Conservation (phyloP, 2,888 invertebrate genomes). For the Drosophila birchii region DNA sequence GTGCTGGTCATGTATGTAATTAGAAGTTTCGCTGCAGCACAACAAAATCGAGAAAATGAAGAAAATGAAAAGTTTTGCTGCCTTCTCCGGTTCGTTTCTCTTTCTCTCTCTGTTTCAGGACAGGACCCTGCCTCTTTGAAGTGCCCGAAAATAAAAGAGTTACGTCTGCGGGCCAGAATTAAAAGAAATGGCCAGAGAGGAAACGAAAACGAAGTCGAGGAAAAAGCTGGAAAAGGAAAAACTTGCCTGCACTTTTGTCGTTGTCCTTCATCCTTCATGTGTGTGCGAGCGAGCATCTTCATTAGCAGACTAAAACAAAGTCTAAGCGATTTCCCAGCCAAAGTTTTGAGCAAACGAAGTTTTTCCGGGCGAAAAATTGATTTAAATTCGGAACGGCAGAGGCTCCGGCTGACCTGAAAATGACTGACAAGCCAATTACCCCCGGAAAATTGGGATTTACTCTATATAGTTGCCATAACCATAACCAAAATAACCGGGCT, state of each 20-base stretch:
- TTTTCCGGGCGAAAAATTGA: constrained; percentile 35
- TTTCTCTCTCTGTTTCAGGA: neutral
- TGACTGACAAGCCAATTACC: constrained; percentile 46
- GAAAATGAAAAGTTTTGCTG: constrained; percentile 70
- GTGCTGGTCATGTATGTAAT: constrained; percentile 81
- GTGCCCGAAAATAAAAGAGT: constrained; percentile 49
- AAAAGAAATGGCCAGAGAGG: constrained; percentile 43
- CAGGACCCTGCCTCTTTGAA: constrained; percentile 27
- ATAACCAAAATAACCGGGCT: constrained; percentile 18
- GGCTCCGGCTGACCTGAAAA: constrained; percentile 13
- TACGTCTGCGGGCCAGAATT: constrained; percentile 51
- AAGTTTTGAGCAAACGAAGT: constrained; percentile 38
- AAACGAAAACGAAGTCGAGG: constrained; percentile 4
- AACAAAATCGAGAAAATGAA: constrained; percentile 72
- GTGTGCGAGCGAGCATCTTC: constrained; percentile 22
- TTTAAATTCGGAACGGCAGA: constrained; percentile 23
- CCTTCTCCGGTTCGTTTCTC: constrained; percentile 25
- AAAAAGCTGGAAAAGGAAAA: constrained; percentile 16
- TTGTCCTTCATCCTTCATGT: constrained; percentile 20
- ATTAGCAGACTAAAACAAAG: constrained; percentile 46
- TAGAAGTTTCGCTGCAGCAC: constrained; percentile 76
- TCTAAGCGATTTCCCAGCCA: constrained; percentile 49
- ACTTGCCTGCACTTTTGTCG: constrained; percentile 45
- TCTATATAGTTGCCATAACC: neutral
- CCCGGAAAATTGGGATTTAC: constrained; percentile 38